These are phyloP conservation scores for Emberiza fucata DNA, from an alignment of 2,113 vertebrate genomes.

Conservation along the genomic window DNA sequence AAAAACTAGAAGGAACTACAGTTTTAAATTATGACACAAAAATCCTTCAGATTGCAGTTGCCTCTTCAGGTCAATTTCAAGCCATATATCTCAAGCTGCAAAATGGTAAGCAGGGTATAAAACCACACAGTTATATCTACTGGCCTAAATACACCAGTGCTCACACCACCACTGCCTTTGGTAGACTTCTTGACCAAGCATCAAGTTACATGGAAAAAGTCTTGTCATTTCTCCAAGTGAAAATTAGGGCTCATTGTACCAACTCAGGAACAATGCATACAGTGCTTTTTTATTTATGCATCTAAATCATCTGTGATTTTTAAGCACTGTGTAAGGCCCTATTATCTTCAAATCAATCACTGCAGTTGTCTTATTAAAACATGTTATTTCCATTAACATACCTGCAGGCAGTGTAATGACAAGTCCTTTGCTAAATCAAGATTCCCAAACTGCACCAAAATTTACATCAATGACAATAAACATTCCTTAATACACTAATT, in stretches of 20 bases:
- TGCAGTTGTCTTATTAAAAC: not conserved
- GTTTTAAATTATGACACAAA: not conserved
- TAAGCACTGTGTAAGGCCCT: not conserved
- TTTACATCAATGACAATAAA: not conserved
- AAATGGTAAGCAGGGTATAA: not conserved
- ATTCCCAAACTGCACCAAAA: not conserved
- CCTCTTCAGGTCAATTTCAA: not conserved
- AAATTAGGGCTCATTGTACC: not conserved
- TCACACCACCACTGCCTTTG: not conserved
- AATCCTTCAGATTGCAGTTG: not conserved
- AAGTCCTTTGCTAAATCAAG: not conserved
- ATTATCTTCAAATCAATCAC: not conserved
- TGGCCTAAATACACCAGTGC: not conserved
- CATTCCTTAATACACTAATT: not conserved
- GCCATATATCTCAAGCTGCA: not conserved
- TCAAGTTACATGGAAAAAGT: not conserved
- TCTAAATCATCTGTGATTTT: not conserved
- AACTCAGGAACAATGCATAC: accelerated
- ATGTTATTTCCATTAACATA: not conserved
- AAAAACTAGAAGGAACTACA: not conserved
- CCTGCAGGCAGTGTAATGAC: not conserved
- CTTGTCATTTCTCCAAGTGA: not conserved
- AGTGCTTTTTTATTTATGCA: not conserved
- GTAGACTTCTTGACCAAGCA: not conserved
- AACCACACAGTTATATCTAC: not conserved